A percentile compares a stretch with the other conserved stretches of the same genome.
Evolutionary conservation across 1,140 invertebrate species (phyloP).

Genomic region (Glomeris maerens): DNA sequence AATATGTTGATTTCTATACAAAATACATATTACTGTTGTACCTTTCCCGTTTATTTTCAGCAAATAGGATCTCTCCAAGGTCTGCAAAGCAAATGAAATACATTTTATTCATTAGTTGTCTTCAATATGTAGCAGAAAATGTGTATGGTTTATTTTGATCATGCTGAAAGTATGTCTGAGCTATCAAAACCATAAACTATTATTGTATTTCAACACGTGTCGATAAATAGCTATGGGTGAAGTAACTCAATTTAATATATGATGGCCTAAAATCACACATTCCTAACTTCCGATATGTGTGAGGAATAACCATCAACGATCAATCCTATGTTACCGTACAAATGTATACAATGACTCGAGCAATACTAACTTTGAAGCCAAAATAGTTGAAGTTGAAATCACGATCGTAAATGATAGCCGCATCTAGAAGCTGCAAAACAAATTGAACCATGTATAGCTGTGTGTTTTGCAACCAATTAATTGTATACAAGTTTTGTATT

Average conservation of each 20-base stretch:
- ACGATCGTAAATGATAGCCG: constrained; percentile 92
- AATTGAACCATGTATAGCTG: constrained; percentile 7
- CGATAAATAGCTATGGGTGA: no score
- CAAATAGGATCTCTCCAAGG: constrained; percentile 87
- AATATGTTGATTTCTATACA: no score
- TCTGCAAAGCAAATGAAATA: no score
- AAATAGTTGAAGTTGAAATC: constrained; percentile 98
- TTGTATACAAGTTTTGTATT: constrained; percentile 10
- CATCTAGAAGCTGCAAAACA: constrained; percentile 52
- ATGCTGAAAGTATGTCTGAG: no score
- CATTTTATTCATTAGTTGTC: no score
- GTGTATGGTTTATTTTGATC: no score
- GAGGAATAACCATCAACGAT: constrained; percentile 9
- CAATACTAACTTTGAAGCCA: constrained; percentile 68
- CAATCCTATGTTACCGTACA: no score
- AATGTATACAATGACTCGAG: no score
- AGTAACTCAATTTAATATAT: constrained; percentile 10
- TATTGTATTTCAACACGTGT: no score
- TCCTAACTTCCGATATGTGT: background rate
- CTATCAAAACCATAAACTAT: no score
- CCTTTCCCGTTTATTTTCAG: constrained; percentile 79
- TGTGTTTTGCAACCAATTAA: constrained; percentile 4
- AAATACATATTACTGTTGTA: no score
- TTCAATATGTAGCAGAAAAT: no score
- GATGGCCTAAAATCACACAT: constrained; percentile 7